A percentile compares a stretch with the other conserved stretches of the same genome.
Conservation (phyloP, 2,797 vertebrate species). For the Hoplostethus mediterraneus region DNA sequence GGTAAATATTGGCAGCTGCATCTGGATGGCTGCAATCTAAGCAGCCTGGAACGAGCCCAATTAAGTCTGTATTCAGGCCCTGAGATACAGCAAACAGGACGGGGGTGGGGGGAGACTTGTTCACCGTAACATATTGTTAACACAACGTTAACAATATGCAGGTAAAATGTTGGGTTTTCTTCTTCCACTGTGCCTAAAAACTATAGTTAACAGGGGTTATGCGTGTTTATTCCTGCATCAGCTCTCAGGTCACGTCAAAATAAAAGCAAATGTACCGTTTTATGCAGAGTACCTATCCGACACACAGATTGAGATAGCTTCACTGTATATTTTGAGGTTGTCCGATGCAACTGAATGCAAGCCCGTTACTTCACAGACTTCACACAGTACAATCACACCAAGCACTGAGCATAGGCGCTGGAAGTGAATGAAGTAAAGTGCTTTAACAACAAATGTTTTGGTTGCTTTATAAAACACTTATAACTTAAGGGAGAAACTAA, state of each 20-base stretch:
- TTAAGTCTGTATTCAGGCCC: constrained; percentile 25
- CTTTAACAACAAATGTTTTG: constrained; percentile 37
- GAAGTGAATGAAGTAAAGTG: constrained; percentile 36
- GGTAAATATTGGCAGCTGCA: background rate
- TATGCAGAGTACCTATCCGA: background rate
- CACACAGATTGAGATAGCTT: background rate
- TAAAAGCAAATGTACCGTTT: background rate
- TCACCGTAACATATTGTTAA: background rate
- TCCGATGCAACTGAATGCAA: background rate
- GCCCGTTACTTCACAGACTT: constrained; percentile 2
- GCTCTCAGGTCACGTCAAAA: background rate
- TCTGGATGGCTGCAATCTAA: background rate
- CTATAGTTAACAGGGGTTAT: background rate
- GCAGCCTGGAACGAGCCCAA: constrained; percentile 54
- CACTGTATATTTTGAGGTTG: background rate
- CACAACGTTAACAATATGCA: background rate
- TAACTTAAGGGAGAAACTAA: constrained; percentile 19
- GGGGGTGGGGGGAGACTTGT: background rate
- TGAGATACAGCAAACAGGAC: background rate
- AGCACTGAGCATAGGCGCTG: constrained; percentile 25
- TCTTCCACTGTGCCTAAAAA: background rate
- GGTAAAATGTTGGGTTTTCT: background rate
- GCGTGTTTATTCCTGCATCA: constrained; percentile 3
- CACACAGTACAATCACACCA: constrained; percentile 24
- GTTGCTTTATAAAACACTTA: constrained; percentile 22